A percentile compares a stretch with the other conserved stretches of the same genome.
These are phyloP conservation scores for Amblyjoppa proteus DNA, from an alignment of 2,888 invertebrate genomes.

Conservation along the genomic window DNA sequence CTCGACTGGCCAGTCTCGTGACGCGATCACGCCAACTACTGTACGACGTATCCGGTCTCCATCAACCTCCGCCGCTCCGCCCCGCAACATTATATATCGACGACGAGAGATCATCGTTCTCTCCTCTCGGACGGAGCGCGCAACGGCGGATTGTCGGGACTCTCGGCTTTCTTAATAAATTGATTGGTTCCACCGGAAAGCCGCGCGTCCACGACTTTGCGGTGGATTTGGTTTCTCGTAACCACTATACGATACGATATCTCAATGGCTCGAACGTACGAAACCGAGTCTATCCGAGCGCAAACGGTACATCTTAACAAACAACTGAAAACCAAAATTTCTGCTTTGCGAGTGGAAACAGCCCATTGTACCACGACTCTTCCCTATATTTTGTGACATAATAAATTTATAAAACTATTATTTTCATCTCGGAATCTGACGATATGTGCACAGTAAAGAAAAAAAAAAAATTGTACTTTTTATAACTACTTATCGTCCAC, in stretches of 20 bases:
- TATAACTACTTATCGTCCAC: too few species aligned
- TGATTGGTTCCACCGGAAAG: not conserved
- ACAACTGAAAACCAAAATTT: too few species aligned
- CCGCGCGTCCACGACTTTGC: not conserved
- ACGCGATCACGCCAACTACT: conserved; percentile 38
- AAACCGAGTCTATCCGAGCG: too few species aligned
- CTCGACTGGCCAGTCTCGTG: conserved; percentile 50
- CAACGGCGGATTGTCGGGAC: not conserved
- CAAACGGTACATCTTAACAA: too few species aligned
- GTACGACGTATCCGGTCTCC: conserved; percentile 50
- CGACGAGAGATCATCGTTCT: conserved; percentile 7
- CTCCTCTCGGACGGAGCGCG: not conserved
- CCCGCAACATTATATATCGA: conserved; percentile 13
- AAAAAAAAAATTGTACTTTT: too few species aligned
- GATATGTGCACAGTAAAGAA: not conserved
- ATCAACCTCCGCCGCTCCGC: not conserved
- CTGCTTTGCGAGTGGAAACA: too few species aligned
- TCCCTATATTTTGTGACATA: not conserved
- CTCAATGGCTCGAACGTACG: too few species aligned
- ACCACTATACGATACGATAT: too few species aligned
- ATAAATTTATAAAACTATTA: not conserved
- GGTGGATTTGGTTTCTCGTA: not conserved
- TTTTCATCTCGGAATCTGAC: not conserved
- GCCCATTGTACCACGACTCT: too few species aligned
- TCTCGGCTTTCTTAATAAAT: not conserved